Evolutionary conservation across 2,888 invertebrate genomes (phyloP).

Genomic region (Drosophila nr. perissopoda): DNA sequence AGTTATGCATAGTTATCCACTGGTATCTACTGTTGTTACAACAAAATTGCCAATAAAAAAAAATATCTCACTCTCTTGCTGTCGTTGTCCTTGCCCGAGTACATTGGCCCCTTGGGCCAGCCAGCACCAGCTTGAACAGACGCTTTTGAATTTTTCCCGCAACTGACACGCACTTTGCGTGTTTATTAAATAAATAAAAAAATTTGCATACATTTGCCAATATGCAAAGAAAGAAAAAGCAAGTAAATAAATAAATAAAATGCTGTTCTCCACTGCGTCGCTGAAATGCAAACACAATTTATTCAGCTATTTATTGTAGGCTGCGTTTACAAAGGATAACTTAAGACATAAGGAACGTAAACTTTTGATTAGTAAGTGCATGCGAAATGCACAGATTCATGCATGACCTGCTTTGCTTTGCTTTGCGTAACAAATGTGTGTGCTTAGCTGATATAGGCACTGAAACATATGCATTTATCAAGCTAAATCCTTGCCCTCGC

Average conservation of each 20-base stretch:
- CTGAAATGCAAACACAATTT: slow-evolving; percentile 42
- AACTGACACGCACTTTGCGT: slow-evolving; percentile 72
- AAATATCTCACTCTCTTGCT: slow-evolving; percentile 10
- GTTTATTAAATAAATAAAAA: slow-evolving; percentile 78
- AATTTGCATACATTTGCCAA: slow-evolving; percentile 70
- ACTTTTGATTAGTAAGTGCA: slow-evolving; percentile 14
- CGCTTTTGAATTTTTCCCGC: slow-evolving; percentile 16
- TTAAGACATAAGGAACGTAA: slow-evolving; percentile 2
- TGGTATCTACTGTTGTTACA: slow-evolving; percentile 46
- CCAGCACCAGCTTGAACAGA: not conserved
- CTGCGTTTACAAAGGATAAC: not conserved
- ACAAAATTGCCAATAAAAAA: slow-evolving; percentile 64
- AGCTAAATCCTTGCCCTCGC: slow-evolving; percentile 39
- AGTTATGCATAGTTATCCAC: slow-evolving; percentile 23
- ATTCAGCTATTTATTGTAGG: slow-evolving; percentile 12
- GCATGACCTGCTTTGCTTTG: slow-evolving; percentile 4
- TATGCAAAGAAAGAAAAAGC: slow-evolving; percentile 3
- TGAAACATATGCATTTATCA: slow-evolving; percentile 1
- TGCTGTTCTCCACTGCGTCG: not conserved
- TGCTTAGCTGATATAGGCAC: not conserved
- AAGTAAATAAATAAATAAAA: slow-evolving; percentile 18
- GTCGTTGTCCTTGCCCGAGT: slow-evolving; percentile 50
- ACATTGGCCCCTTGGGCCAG: slow-evolving; percentile 44
- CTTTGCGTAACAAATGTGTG: slow-evolving; percentile 4
- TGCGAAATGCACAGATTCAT: slow-evolving; percentile 9